These are phyloP conservation scores for Triplophysa dalaica DNA, from an alignment of 2,113 vertebrate species.

Conservation along the genomic window DNA sequence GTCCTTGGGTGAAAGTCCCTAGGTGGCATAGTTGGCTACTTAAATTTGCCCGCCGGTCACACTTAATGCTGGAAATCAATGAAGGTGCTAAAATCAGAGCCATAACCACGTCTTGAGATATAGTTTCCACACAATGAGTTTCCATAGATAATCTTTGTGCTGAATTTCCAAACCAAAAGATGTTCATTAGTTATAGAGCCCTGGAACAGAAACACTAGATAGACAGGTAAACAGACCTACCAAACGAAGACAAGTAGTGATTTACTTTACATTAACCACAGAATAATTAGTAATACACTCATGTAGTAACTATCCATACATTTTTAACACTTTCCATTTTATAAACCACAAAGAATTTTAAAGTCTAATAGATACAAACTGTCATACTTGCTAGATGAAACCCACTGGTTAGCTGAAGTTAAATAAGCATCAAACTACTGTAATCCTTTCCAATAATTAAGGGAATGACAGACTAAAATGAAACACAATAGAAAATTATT, in stretches of 20 bases:
- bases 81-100: too few species aligned
- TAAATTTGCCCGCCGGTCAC: too few species aligned
- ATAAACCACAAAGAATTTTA: constrained; percentile 3
- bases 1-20: too few species aligned
- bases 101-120: too few species aligned
- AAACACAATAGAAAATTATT: too few species aligned
- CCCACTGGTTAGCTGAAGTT: background rate
- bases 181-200: background rate
- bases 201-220: background rate
- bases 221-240: constrained; percentile 11
- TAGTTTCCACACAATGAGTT: too few species aligned
- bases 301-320: background rate
- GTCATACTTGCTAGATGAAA: background rate
- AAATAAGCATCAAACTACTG: too few species aligned
- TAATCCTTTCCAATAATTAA: too few species aligned
- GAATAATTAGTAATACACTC: background rate
- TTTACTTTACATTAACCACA: background rate
- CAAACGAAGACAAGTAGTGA: background rate
- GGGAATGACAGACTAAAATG: too few species aligned
- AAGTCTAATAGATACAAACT: background rate
- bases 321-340: background rate
- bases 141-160: background rate
- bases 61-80: too few species aligned
- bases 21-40: too few species aligned
- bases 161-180: background rate